Evolutionary conservation across 35 echinoderm and acorn worm species (phyloP), one percentile per base, ranked within the genome.

Genomic region (Heliocidaris erythrogramma): DNA sequence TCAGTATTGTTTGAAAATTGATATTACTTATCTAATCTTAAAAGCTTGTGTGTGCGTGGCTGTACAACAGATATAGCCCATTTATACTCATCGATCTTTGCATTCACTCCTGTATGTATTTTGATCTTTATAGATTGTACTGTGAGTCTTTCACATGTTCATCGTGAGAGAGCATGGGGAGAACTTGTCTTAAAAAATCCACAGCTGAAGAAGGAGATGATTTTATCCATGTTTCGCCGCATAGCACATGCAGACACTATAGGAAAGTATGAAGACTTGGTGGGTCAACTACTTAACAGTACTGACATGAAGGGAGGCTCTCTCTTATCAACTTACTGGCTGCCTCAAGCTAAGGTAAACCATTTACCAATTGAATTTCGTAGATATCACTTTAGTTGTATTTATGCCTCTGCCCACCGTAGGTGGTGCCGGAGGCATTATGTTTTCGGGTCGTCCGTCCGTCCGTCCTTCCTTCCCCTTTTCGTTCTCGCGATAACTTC

Each of bases 281-380:
- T 89, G 87, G 12, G 13, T 18, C 87, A 48, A 48, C 87, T 89
- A 5, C 87, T 89, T 8, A 48, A 48, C 32, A 89, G 29, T 27
- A 89, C 30, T 47, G 87, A 89, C 14, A 89, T 89, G 87, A 89
- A 89, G 32, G 87, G 32, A 35, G 5, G 31, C 31, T 47, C 31
- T 27, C 2, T 42, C 12, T 48, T 89, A 24, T 47, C 87, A 32
- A 89, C 0, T 32, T 47, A 32, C 29, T 89, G 87, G 87, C 30
- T 32, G 14, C 87, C 87, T 89, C 87, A 89, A 48, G 87, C 87
- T 24, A 89, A 89, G 87, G 87, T 89, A 27, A 78, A 78, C 65
- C 21, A 78, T n/a, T 78, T 78, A 5, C 21, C 17, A n/a, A 78
- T 78, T 56, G 52, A 56, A 56, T 13, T 56, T 14, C 9, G 13